These are phyloP conservation scores for Semicossyphus pulcher DNA, from an alignment of 2,113 vertebrate genomes.

Conservation along the genomic window DNA sequence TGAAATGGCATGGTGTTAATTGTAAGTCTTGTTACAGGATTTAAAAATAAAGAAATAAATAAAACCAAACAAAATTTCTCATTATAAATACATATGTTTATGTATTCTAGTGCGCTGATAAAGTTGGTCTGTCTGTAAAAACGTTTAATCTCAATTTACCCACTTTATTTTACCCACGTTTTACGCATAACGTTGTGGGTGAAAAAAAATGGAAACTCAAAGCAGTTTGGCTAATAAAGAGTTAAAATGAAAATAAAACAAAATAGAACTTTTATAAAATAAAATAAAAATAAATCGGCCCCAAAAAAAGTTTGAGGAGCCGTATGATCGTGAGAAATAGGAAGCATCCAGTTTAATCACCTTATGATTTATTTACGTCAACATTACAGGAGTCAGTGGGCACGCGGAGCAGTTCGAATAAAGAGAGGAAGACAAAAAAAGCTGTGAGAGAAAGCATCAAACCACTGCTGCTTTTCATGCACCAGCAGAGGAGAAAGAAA, in stretches of 20 bases:
- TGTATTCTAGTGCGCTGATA: too few species aligned
- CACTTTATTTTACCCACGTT: too few species aligned
- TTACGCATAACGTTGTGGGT: not conserved
- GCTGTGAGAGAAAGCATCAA: conserved; percentile 51
- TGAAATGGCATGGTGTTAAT: too few species aligned
- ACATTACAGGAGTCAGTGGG: conserved; percentile 40
- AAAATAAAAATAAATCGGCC: not conserved
- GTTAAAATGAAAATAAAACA: not conserved
- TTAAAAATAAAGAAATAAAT: too few species aligned
- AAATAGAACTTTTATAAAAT: not conserved
- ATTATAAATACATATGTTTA: too few species aligned
- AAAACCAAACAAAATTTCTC: too few species aligned
- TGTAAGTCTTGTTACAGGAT: too few species aligned
- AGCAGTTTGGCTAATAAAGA: not conserved
- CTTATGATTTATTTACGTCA: conserved; percentile 61
- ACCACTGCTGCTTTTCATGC: conserved; percentile 72
- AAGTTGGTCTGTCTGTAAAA: too few species aligned
- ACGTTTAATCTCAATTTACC: too few species aligned
- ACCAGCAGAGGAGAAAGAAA: conserved; percentile 76
- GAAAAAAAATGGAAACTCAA: not conserved
- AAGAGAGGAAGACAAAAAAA: conserved; percentile 37
- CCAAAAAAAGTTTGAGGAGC: conserved; percentile 23
- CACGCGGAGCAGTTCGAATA: conserved; percentile 21
- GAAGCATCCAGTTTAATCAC: conserved; percentile 51
- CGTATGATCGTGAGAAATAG: conserved; percentile 20